Evolutionary conservation across 2,797 vertebrate species (phyloP), one percentile per base, ranked within the genome.

Genomic region (Phalloptychus januarius): DNA sequence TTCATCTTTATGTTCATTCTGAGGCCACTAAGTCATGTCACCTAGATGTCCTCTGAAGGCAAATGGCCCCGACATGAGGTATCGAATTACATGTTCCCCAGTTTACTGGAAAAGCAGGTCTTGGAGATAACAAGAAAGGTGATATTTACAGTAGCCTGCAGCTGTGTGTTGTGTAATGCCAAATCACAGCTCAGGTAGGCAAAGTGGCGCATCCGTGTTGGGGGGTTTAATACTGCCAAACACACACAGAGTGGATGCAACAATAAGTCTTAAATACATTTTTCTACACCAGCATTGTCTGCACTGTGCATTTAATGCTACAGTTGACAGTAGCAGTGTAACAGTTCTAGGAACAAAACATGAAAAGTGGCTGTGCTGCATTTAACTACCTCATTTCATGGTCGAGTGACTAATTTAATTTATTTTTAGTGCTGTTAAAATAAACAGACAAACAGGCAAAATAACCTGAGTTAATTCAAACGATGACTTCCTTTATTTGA

Each of bases 21-120:
- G 86, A 83, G 91, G 92, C 91, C 91, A 88, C 93, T 91, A 93
- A 93, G 93, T 93, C 94, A 92, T 89, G 95, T 95, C 95, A 95
- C 94, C 93, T 92, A 76, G 87, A 93, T 92, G 95, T 95, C 93
- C 94, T 95, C 93, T 93, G 91, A 91, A 94, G 93, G 94, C 90
- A 91, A 94, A 92, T 83, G 93, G 90, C 88, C 74, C 65, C 83
- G 79, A 92, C 90, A 85, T 79, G 75, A 85, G 74, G 40, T 90
- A 94, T 96, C 92, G 88, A 91, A 91, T 96, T 95, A 94, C 95
- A 92, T 86, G 82, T 92, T 91, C 89, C 88, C 85, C 91, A 93
- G 81, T 95, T 95, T 96, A 95, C 95, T 89, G 95, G 95, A 95
- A 96, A 94, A 95, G 94, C 93, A 91, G 91, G 93, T 95, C 93